Base-by-base conservation (phyloP, 2,888 invertebrate species). In the Trichopria drosophilae region DNA sequence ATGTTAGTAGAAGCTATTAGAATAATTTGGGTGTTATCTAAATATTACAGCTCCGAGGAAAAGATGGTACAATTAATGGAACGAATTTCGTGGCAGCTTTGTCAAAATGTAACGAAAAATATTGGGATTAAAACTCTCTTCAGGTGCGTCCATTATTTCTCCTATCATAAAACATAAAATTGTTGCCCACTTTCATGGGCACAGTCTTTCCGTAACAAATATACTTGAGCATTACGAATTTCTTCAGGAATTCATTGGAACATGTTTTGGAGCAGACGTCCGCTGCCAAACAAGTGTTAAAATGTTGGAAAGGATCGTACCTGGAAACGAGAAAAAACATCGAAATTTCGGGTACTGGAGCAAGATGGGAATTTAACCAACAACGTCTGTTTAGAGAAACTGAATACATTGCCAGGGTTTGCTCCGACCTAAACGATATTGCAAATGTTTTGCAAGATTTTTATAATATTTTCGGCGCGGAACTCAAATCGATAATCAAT, bases 301-400 rank as follows among this genome's bases (percentile, higher is more conserved):
- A 81, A 44, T 78, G 79, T 32, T 93, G 92, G 91, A 87, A 89
- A 66, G 70, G 77, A 0, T 78, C 86, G 0, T 95, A 94, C 73
- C 80, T 86, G 68, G 80, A 85, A 34, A 90, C 88, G 3, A 80
- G 95, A 9, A 82, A 85, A n/a, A 84, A 84, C 62, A 95, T 95
- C 55, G 95, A 95, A 74, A 75, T 84, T 12, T 88, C 90, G 2
- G 93, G 90, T 0, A 89, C 90, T 60, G 90, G 90, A 19, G 82
- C 85, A 4, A 82, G 95, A 7, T 95, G 95, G 95, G 94, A 95
- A 75, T 96, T 95, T 73, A 90, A 94, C 68, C 86, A 88, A 62
- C 84, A 83, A 10, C 80, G 83, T 31, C 77, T 96, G 22, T 95
- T 95, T 73, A 85, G 84, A 2, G 83, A 84, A 51, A 92, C 93